Conservation (phyloP, 2,797 vertebrate species). For the Coilia nasus region DNA sequence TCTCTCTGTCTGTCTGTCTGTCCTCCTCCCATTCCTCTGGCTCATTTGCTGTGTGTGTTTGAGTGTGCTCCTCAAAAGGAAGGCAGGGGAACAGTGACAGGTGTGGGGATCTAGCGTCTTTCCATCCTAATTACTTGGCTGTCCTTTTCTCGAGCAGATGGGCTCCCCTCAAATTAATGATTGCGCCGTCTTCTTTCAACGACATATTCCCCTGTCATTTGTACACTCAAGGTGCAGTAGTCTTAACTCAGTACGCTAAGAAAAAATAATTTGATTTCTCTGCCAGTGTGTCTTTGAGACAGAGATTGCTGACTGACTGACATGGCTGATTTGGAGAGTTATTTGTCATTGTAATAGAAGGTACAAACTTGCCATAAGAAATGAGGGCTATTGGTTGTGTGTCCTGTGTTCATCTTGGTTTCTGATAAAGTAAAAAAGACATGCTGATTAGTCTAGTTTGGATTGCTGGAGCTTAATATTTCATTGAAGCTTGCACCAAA, state of each 20-base stretch:
- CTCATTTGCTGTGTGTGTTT: background rate
- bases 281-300: slow-evolving; percentile 55
- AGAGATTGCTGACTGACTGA: slow-evolving; percentile 54
- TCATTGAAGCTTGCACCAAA: background rate
- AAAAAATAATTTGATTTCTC: slow-evolving; percentile 55
- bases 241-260: slow-evolving; percentile 60
- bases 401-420: slow-evolving; percentile 21
- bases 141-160: slow-evolving; percentile 52
- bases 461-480: slow-evolving; percentile 18
- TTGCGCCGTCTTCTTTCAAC: slow-evolving; percentile 52
- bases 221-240: slow-evolving; percentile 62
- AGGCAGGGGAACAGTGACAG: slow-evolving; percentile 57
- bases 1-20: slow-evolving; percentile 49
- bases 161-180: slow-evolving; percentile 66
- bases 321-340: slow-evolving; percentile 54
- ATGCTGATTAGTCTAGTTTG: slow-evolving; percentile 39
- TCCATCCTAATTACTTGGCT: slow-evolving; percentile 68
- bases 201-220: slow-evolving; percentile 60
- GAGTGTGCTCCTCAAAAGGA: slow-evolving; percentile 8
- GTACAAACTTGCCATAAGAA: slow-evolving; percentile 50
- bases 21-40: too few relatives aligned
- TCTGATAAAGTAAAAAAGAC: slow-evolving; percentile 37
- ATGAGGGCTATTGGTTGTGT: slow-evolving; percentile 39
- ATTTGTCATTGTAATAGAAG: slow-evolving; percentile 59
- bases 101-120: slow-evolving; percentile 57